A percentile compares a stretch with the other conserved stretches of the same genome.
Conservation (phyloP, 2,797 vertebrate genomes). For the Fringilla coelebs region DNA sequence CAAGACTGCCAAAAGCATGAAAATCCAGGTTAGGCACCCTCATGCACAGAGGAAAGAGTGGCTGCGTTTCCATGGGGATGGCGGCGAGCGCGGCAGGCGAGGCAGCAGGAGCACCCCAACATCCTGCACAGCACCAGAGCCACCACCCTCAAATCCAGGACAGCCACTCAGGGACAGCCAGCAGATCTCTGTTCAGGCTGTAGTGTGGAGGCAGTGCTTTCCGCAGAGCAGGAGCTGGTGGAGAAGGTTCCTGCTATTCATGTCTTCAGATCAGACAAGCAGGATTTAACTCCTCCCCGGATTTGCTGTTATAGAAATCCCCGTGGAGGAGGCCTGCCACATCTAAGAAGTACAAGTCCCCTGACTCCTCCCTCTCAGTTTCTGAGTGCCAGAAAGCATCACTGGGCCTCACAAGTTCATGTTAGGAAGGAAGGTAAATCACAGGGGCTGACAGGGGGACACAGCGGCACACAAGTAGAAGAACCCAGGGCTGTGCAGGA, state of each 20-base stretch:
- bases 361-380: slow-evolving; percentile 13
- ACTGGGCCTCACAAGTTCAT: fast-evolving
- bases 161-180: not conserved
- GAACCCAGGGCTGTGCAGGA: not conserved
- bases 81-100: not conserved
- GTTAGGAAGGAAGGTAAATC: not conserved
- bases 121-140: not conserved
- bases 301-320: slow-evolving; percentile 11
- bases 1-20: not conserved
- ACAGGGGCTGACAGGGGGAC: not conserved
- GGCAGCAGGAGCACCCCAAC: not conserved
- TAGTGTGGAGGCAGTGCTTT: fast-evolving
- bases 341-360: not conserved
- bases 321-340: not conserved
- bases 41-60: not conserved
- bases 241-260: not conserved
- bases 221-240: not conserved
- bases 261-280: not conserved
- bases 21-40: not conserved
- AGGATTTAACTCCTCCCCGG: slow-evolving; percentile 39
- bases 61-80: slow-evolving; percentile 53
- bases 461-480: not conserved
- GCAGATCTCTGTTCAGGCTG: not conserved
- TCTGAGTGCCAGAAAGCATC: not conserved
- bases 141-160: not conserved